Percentiles rank a stretch among this genome's conserved stretches.
Conservation (phyloP, 2,888 invertebrate genomes). For the Drosophila formosana region DNA sequence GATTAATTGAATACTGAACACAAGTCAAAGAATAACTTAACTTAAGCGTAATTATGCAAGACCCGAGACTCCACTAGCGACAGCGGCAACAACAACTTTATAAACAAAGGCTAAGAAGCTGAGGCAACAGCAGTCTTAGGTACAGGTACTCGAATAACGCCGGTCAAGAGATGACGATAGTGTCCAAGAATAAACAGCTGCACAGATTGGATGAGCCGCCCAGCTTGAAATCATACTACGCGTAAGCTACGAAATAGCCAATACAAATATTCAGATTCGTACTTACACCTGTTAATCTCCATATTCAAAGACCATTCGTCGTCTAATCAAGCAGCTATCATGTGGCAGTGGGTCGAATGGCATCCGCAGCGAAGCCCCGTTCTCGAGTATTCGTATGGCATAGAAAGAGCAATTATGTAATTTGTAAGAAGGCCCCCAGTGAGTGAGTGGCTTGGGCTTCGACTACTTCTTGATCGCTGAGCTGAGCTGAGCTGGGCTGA, state of each 20-base stretch:
- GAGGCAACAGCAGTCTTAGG: background rate
- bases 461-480: slow-evolving; percentile 1
- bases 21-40: background rate
- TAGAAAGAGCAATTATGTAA: slow-evolving; percentile 52
- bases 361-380: background rate
- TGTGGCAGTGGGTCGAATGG: background rate
- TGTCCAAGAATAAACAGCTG: slow-evolving; percentile 22
- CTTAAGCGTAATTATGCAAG: background rate
- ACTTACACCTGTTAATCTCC: slow-evolving; percentile 11
- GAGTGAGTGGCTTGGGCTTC: slow-evolving; percentile 14
- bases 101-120: slow-evolving; percentile 1
- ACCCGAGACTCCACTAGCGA: background rate
- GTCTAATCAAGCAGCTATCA: slow-evolving; percentile 10
- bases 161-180: slow-evolving; percentile 18
- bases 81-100: background rate
- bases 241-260: background rate
- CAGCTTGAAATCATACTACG: slow-evolving; percentile 6
- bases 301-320: background rate
- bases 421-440: slow-evolving; percentile 29
- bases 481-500: background rate
- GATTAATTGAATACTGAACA: background rate
- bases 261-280: background rate
- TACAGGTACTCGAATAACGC: background rate
- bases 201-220: background rate
- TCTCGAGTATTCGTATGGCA: slow-evolving; percentile 9